phyloP scores from a whole-genome alignment of 2,888 invertebrate species.

The Caenorhabditis imperialis region DNA sequence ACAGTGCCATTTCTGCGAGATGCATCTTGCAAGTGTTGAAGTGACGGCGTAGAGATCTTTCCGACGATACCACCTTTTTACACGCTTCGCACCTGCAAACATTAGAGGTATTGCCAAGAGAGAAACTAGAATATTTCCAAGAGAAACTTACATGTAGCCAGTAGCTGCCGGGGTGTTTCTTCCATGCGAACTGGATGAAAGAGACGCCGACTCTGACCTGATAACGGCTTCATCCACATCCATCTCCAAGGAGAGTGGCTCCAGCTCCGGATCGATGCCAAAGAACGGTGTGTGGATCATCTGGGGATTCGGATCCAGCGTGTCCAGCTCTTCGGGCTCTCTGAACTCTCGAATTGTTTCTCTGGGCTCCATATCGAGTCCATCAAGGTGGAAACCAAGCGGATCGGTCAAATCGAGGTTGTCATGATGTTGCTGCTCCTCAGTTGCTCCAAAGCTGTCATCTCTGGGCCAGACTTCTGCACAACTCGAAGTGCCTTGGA shows the following conservation, averaged over 20 bases:
- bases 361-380: background rate
- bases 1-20: slow-evolving; percentile 44
- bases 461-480: slow-evolving; percentile 19
- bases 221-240: slow-evolving; percentile 14
- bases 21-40: slow-evolving; percentile 59
- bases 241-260: slow-evolving; percentile 24
- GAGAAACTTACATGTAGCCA: slow-evolving; percentile 8
- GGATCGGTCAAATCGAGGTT: slow-evolving; percentile 25
- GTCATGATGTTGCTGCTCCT: slow-evolving; percentile 1
- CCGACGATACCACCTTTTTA: slow-evolving; percentile 59
- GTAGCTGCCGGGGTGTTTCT: slow-evolving; percentile 2
- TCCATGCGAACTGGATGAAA: slow-evolving; percentile 32
- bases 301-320: slow-evolving; percentile 11
- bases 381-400: slow-evolving; percentile 4
- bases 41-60: slow-evolving; percentile 59
- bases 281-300: background rate
- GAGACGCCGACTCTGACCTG: slow-evolving; percentile 20
- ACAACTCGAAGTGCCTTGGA: background rate
- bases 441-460: slow-evolving; percentile 28
- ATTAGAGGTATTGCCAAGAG: background rate
- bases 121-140: too few relatives aligned
- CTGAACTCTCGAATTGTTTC: background rate
- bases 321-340: slow-evolving; percentile 2
- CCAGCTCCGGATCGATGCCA: slow-evolving; percentile 24
- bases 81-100: slow-evolving; percentile 58